These are phyloP conservation scores for Meiosimyza decipiens DNA, from an alignment of 2,888 invertebrate species.

Conservation along the genomic window DNA sequence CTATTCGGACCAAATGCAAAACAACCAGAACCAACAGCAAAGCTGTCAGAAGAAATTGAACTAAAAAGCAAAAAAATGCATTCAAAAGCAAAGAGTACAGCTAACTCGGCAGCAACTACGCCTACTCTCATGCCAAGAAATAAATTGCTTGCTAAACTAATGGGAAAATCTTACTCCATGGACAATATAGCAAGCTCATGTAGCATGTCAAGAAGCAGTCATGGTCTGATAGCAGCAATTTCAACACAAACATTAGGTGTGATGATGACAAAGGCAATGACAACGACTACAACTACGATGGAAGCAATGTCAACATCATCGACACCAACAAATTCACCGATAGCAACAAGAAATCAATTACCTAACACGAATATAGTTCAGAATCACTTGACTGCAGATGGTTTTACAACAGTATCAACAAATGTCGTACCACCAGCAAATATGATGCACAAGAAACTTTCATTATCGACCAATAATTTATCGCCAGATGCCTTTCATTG, in stretches of 20 bases:
- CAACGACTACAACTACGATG: constrained; percentile 19
- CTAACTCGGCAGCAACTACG: constrained; percentile 20
- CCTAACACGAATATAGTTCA: constrained; percentile 9
- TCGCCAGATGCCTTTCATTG: constrained; percentile 47
- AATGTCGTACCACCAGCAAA: constrained; percentile 37
- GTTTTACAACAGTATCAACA: constrained; percentile 30
- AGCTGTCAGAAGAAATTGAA: constrained; percentile 36
- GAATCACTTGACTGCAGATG: neutral
- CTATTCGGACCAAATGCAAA: constrained; percentile 64
- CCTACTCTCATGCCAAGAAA: constrained; percentile 47
- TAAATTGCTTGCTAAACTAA: constrained; percentile 68
- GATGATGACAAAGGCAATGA: constrained; percentile 17
- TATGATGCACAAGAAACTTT: constrained; percentile 58
- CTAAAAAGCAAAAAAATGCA: constrained; percentile 7
- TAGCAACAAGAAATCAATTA: constrained; percentile 35
- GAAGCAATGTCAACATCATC: constrained; percentile 16
- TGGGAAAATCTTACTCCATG: constrained; percentile 68
- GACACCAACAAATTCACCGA: constrained; percentile 29
- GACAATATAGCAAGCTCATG: constrained; percentile 65
- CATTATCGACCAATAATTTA: constrained; percentile 68
- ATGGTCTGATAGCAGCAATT: constrained; percentile 27
- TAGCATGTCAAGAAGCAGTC: constrained; percentile 23
- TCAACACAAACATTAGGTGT: constrained; percentile 25
- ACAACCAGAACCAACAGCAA: constrained; percentile 27
- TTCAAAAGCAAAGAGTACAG: neutral